Evolutionary conservation across 1,140 invertebrate species (phyloP), one percentile per base, ranked within the genome.

Genomic region (Lordiphosa collinella): DNA sequence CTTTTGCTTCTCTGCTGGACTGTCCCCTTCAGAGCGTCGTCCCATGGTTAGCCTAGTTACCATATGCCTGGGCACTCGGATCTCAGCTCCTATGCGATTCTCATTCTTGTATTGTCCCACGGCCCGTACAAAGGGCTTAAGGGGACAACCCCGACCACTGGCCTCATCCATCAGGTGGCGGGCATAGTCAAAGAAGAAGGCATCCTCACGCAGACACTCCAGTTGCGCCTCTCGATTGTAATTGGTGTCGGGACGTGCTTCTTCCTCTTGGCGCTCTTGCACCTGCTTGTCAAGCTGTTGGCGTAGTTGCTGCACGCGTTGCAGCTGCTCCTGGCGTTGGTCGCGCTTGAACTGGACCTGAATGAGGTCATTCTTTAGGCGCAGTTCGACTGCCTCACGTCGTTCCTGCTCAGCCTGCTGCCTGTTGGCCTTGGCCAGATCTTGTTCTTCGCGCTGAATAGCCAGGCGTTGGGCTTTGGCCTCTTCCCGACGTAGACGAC

Each of bases 161-260:
- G 78, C 78, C 34, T 69, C 57, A 10, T 29, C 36, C 73, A 84
- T 84, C 14, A 84, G 49, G 31, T 76, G 69, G 3, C 51, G 60
- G 8, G 78, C 78, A 10, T 84, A 84, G 32, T 84, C 68, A 35
- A 85, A 60, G 25, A 84, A 84, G 54, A 57, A 62, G 22, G 41
- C 64, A 37, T 84, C 79, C 41, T 84, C 79, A 11, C 68, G 73
- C 5, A 84, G 37, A n/a, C 53, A 53, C 22, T 84, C 78, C 40
- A 84, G 18, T 10, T 78, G 68, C 5, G 78, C 78, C 41, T 65
- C 40, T 1, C 68, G 16, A 54, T 84, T 84, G 68, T 84, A 84
- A 41, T 84, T 78, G 38, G 44, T 69, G 1, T 38, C 53, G 6
- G 79, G 78, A 1, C 68, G 53, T 0, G 63, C 59, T 10, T 78